Base-by-base conservation (phyloP, 2,113 vertebrate species). In the Lasiurus borealis region DNA sequence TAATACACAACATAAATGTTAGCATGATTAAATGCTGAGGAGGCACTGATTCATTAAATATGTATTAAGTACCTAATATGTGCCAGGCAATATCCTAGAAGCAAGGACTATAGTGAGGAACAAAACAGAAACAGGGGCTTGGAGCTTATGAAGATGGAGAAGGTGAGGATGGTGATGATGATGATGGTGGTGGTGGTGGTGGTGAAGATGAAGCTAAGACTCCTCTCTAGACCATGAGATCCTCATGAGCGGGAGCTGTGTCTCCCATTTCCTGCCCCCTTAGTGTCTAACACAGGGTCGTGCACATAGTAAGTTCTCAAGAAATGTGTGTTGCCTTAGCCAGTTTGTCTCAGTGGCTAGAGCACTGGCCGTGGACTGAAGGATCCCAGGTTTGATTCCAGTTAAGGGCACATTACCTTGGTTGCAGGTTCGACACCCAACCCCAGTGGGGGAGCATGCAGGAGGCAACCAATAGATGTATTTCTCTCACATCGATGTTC, bases 121-220 rank as follows among this genome's bases (percentile, higher is more conserved):
- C 25, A 40, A 68, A 50, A 21, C 44, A 80, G 46, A 64, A 34
- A 14, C 34, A 40, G 12, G 13, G 36, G 21, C 80, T 31, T 44
- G 46, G 46, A 27, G 64, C 15, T 83, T 48, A n/a, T 12, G 36
- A 52, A 27, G n/a, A 62, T 31, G 31, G 34, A n/a, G 44, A 25
- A 11, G 16, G 25, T 23, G 31, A 19, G 16, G 34, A 12, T 14
- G 12, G 11, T 44, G 44, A 5, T 21, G n/a, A 0, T 0, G 6
- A 0, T 50, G 16, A 0, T 31, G 44, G 1, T n/a, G 69, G 0
- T 13, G 36, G 0, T 68, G 50, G 0, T 52, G 36, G 0, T 27
- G 36, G 6, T 64, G 34, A 31, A 1, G 34, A n/a, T 21, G 40
- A 46, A 69, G 48, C 46, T 5, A 36, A 90, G 64, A 31, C 31